Evolutionary conservation across 2,888 invertebrate genomes (phyloP), one percentile per base, ranked within the genome.

Genomic region (Escarpia spicata): DNA sequence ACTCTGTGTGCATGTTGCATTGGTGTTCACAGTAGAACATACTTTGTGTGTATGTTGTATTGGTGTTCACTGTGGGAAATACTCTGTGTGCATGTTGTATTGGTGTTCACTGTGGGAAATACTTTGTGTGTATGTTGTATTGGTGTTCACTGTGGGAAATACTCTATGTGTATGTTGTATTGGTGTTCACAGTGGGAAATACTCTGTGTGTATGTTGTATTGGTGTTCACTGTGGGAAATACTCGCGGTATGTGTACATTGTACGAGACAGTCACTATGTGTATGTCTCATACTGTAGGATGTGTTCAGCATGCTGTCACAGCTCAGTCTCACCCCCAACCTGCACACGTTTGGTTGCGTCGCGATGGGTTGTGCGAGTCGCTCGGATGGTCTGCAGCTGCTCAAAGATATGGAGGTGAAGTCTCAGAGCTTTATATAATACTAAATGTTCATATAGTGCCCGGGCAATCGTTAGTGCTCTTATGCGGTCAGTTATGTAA

Each of bases 291-390:
- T 91, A 90, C 95, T 96, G n/a, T 94, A 97, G 97, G 95, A 95
- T 58, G 96, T 97, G 4, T 94, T 97, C 31, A 93, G 94, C 44
- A 93, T 97, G 91, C 94, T 96, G 92, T 91, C 92, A 8, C 92
- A 93, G 31, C 44, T 94, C 26, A 92, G 93, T 19, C 90, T 96
- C 37, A 91, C 92, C 15, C 95, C 95, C 1, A 94, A 95, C 93
- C 94, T 95, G 90, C 92, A 98, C 95, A 99, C 99, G 0, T 99
- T 98, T 97, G 99, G 98, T 90, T 97, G 98, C 1, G 96, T 99
- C 93, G 98, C 99, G 0, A 96, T 98, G 95, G 97, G 98, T 19
- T 99, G 99, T 96, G 97, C 96, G 93, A 97, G 97, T 8, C 97
- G 97, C 94, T 97, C 97, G 58, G 97, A 97, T 95, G 98, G 98